Evolutionary conservation across 1,140 invertebrate species (phyloP).

Genomic region (honey bee (Apis mellifera)): Amel_HAv3.1 CM009935.2:6205001-6205500

Average conservation of each 20-base stretch:
- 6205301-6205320: no score
- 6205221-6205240: not conserved
- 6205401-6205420: no score
- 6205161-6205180: constrained; percentile 2
- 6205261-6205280: not conserved
- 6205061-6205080: not conserved
- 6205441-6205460: no score
- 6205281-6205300: no score
- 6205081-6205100: not conserved
- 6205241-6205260: not conserved
- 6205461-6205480: not conserved
- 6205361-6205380: no score
- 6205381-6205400: no score
- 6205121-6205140: not conserved
- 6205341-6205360: no score
- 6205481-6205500: not conserved
- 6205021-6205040: not conserved
- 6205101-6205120: constrained; percentile 7
- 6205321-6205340: no score
- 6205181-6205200: constrained; percentile 26
- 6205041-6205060: not conserved
- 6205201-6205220: not conserved
- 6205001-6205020: not conserved
- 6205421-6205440: no score
- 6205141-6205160: constrained; percentile 16